Percentiles rank a stretch among this genome's conserved stretches.
phyloP scores from a whole-genome alignment of 2,797 vertebrate species.

The Serranus cabrilla region DNA sequence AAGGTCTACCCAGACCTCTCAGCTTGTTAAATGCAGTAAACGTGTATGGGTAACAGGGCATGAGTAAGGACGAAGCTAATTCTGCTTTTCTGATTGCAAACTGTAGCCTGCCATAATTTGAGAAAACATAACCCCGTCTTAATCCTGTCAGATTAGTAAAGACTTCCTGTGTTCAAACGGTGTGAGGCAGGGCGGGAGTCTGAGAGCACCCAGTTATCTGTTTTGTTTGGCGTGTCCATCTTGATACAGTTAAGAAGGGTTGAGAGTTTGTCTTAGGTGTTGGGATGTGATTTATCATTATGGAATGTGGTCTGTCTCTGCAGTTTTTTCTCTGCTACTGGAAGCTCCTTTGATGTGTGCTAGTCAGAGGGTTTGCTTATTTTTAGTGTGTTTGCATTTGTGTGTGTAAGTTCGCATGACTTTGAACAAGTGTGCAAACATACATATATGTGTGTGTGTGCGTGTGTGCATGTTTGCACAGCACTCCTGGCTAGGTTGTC shows the following conservation, averaged over 20 bases:
- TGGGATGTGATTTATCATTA: conserved; percentile 61
- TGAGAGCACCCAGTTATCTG: conserved; percentile 4
- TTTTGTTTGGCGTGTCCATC: conserved; percentile 47
- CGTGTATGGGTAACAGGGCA: neutral
- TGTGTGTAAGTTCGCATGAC: conserved; percentile 6
- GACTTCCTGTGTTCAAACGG: conserved; percentile 13
- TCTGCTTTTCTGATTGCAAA: conserved; percentile 13
- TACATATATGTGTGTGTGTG: neutral
- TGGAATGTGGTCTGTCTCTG: conserved; percentile 50
- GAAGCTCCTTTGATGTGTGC: conserved; percentile 56
- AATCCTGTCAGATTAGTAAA: conserved; percentile 25
- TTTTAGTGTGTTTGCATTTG: conserved; percentile 47
- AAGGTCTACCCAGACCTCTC: neutral
- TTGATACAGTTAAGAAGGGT: conserved; percentile 16
- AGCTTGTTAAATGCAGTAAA: neutral
- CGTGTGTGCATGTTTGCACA: conserved; percentile 24
- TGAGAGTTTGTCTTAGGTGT: conserved; percentile 48
- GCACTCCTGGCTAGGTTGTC: conserved; percentile 31
- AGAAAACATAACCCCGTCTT: neutral
- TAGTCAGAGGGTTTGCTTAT: conserved; percentile 33
- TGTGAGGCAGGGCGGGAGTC: neutral
- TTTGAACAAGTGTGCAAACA: conserved; percentile 17
- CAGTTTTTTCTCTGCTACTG: conserved; percentile 43
- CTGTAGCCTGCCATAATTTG: neutral
- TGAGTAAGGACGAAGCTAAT: no score